Evolutionary conservation across 2,797 vertebrate species (phyloP), one percentile per base, ranked within the genome.

Genomic region (Lutjanus argentimaculatus): DNA sequence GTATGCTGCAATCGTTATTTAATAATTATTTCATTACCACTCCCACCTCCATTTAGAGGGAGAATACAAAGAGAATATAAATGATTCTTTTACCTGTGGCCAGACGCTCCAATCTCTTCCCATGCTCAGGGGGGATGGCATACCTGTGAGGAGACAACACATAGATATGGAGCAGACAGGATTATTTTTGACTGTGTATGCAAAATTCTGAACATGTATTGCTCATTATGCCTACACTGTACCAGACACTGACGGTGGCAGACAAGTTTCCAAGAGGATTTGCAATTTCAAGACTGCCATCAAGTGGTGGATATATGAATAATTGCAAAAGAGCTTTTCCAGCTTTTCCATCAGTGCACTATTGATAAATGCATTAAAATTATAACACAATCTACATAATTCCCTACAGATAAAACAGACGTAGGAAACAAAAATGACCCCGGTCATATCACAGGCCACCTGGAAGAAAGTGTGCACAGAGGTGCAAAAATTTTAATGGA

Each of bases 101-200:
- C 85, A 96, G 91, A 70, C 96, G 94, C 91, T 96, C 96, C 77
- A 96, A 91, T 83, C 96, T 93, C 79, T 96, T 96, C 46, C 96
- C 96, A 19, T 96, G 96, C 81, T 96, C 96, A 0, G 96, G 96
- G 51, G 96, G 96, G 77, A 96, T 95, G 70, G 95, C 94, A 69
- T 96, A 96, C 96, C 96, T 96, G 89, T 86, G 59, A 61, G 51
- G 68, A 91, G 53, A 77, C 21, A 79, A 77, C 43, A 83, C 14
- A 81, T 2, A 76, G 22, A 85, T 49, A 62, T 56, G 7, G 71
- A 74, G 57, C 46, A 69, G 56, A 83, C 48, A 49, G 49, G 74
- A 77, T 88, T 77, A 84, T 76, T 78, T 86, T 70, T 52, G 58
- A 68, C 56, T 58, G 21, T 85, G 57, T 42, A 30, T 46, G 67